Evolutionary conservation across 2,888 invertebrate genomes (phyloP).

Genomic region (Latrodectus elegans): DNA sequence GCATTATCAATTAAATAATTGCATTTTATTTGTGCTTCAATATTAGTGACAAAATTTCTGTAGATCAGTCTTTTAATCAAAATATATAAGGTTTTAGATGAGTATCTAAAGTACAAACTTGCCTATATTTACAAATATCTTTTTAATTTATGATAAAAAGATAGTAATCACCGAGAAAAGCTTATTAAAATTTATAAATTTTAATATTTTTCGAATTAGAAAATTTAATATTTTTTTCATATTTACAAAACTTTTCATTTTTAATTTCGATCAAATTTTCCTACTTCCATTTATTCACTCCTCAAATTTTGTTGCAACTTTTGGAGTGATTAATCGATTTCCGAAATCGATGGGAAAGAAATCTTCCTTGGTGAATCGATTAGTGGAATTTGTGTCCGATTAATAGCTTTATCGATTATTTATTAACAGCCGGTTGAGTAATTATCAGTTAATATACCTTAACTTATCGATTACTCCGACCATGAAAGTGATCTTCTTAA

Average conservation of each 20-base stretch:
- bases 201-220: too few species aligned
- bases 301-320: constrained; percentile 4
- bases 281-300: not conserved
- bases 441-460: constrained; percentile 57
- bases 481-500: constrained; percentile 38
- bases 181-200: too few species aligned
- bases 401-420: constrained; percentile 50
- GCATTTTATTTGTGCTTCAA: too few species aligned
- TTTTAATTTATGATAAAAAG: too few species aligned
- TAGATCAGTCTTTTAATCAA: too few species aligned
- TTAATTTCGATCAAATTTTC: not conserved
- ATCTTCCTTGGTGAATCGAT: constrained; percentile 36
- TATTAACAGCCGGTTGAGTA: constrained; percentile 56
- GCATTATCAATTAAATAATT: too few species aligned
- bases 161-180: too few species aligned
- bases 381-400: constrained; percentile 52
- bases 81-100: too few species aligned
- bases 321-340: constrained; percentile 54
- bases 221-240: too few species aligned
- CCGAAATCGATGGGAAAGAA: constrained; percentile 43
- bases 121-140: too few species aligned
- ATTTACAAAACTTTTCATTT: constrained; percentile 1
- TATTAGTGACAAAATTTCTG: too few species aligned
- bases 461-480: constrained; percentile 24
- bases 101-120: too few species aligned